phyloP scores from a whole-genome alignment of 2,888 invertebrate genomes.

The Dicyrtoma fusca region DNA sequence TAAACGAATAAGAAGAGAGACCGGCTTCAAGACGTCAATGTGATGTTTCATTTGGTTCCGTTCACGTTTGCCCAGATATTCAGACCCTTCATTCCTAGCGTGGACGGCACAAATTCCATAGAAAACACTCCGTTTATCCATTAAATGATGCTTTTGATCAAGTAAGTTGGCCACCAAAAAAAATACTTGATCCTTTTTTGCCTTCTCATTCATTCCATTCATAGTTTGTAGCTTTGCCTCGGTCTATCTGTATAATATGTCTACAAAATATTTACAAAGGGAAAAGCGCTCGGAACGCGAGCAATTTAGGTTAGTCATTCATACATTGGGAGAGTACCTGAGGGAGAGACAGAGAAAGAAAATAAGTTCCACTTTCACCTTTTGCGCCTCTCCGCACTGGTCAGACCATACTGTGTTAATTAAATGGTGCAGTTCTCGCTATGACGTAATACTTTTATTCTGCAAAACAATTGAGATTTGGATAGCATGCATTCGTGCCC shows the following conservation, averaged over 20 bases:
- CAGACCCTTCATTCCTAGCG: no score
- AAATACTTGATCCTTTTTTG: not conserved
- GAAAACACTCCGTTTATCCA: constrained; percentile 14
- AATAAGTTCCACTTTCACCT: constrained; percentile 3
- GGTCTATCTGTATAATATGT: not conserved
- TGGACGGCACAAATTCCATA: not conserved
- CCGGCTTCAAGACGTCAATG: constrained; percentile 19
- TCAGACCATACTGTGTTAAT: not conserved
- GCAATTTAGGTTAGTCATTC: not conserved
- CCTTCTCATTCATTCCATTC: not conserved
- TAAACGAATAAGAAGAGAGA: no score
- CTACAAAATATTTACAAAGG: not conserved
- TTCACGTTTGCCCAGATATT: not conserved
- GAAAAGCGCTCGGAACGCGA: not conserved
- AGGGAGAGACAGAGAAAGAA: not conserved
- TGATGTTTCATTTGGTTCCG: constrained; percentile 20
- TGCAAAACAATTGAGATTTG: constrained; percentile 25
- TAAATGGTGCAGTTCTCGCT: constrained; percentile 25
- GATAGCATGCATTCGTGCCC: constrained; percentile 24
- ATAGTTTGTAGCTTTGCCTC: not conserved
- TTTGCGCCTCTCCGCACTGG: not conserved
- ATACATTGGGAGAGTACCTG: not conserved
- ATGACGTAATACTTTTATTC: constrained; percentile 10
- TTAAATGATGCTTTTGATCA: constrained; percentile 34
- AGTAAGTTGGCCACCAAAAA: constrained; percentile 10